These are phyloP conservation scores for Ciona savignyi DNA, from an alignment of 23 tunicate genomes.

Conservation along the genomic window DNA sequence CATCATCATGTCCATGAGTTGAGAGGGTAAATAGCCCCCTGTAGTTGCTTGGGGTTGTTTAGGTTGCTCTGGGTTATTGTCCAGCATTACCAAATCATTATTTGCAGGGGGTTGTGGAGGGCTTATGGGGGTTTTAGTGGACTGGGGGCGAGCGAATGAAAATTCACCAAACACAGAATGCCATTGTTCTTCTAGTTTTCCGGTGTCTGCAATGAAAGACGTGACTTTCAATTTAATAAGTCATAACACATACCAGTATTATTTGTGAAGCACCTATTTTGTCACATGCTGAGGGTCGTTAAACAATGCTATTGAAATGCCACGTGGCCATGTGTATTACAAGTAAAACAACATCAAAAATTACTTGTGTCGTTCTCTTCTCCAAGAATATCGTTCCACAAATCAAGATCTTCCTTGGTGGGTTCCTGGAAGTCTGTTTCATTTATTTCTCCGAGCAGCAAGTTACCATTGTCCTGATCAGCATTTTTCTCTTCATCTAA, in stretches of 20 bases:
- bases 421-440: slow-evolving; percentile 27
- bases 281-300: too few species aligned
- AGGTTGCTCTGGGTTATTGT: background rate
- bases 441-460: slow-evolving; percentile 32
- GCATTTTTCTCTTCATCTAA: too few species aligned
- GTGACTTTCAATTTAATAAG: too few species aligned
- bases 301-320: too few species aligned
- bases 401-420: slow-evolving; percentile 59
- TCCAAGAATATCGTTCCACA: slow-evolving; percentile 71
- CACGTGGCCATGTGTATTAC: too few species aligned
- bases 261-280: too few species aligned
- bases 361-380: slow-evolving; percentile 34
- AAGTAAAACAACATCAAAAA: background rate
- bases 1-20: slow-evolving; percentile 69
- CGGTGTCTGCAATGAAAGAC: slow-evolving; percentile 9
- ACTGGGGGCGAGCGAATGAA: background rate
- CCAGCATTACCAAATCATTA: background rate
- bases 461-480: slow-evolving; percentile 3
- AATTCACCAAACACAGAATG: slow-evolving; percentile 89
- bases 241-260: too few species aligned
- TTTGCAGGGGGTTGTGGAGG: background rate
- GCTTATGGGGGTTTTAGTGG: slow-evolving; percentile 23
- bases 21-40: slow-evolving; percentile 79
- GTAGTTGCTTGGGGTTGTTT: slow-evolving; percentile 2
- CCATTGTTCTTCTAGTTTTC: slow-evolving; percentile 78